Percentiles rank a stretch among this genome's conserved stretches.
Evolutionary conservation across 92 coral and sea anemone species (phyloP).

Genomic region (Paramuricea clavata): DNA sequence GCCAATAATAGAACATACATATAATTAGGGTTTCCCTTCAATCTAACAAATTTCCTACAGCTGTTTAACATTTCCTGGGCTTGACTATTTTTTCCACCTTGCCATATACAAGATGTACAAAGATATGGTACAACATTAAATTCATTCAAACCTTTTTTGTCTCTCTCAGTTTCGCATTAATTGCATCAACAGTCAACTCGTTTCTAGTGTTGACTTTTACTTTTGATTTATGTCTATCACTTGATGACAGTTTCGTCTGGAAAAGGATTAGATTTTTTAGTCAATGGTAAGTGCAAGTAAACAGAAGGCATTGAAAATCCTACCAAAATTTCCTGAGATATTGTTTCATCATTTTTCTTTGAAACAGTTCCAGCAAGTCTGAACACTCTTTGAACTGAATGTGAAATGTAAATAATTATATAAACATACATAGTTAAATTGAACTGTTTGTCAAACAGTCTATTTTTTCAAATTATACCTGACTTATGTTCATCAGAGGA

Average conservation of each 20-base stretch:
- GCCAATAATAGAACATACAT: too few relatives aligned
- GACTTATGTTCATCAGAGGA: not conserved
- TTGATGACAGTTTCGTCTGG: constrained; percentile 14
- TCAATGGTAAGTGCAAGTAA: not conserved
- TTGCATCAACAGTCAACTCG: constrained; percentile 50
- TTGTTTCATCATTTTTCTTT: constrained; percentile 70
- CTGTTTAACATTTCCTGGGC: too few relatives aligned
- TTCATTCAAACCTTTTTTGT: constrained; percentile 74
- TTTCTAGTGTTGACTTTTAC: constrained; percentile 10
- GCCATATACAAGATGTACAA: not conserved
- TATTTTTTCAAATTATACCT: too few relatives aligned
- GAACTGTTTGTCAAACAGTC: too few relatives aligned
- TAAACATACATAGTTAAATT: too few relatives aligned
- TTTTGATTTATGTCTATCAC: constrained; percentile 20
- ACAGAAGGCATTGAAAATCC: not conserved
- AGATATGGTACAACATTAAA: too few relatives aligned
- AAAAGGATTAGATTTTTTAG: not conserved
- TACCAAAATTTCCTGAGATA: constrained; percentile 79
- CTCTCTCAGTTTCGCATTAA: constrained; percentile 79
- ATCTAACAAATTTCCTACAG: too few relatives aligned
- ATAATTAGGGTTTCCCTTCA: too few relatives aligned
- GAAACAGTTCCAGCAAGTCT: constrained; percentile 87
- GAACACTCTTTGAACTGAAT: constrained; percentile 89
- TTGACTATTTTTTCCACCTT: not conserved
- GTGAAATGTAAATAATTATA: too few relatives aligned